Percentiles rank a stretch among this genome's conserved stretches.
These are phyloP conservation scores for Oscheius sp. DNA, from an alignment of 2,888 invertebrate genomes.

Conservation along the genomic window DNA sequence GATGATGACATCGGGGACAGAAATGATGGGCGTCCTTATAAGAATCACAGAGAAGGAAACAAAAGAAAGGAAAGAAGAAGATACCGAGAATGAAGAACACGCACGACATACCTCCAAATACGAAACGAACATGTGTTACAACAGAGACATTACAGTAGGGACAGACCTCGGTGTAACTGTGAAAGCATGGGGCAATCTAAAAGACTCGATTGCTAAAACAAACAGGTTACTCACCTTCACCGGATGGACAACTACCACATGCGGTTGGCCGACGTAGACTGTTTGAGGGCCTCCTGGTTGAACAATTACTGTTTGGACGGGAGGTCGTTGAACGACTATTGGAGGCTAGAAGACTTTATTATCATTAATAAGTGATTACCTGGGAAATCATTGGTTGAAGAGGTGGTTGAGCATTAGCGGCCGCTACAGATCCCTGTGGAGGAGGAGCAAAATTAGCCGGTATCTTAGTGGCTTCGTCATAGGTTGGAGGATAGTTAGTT, in stretches of 20 bases:
- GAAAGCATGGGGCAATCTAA: slow-evolving; percentile 23
- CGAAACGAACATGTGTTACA: slow-evolving; percentile 12
- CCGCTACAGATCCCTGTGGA: neutral
- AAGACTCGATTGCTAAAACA: neutral
- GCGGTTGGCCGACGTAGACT: slow-evolving; percentile 11
- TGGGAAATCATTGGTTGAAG: neutral
- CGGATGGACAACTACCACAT: slow-evolving; percentile 19
- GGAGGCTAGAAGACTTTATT: too few relatives aligned
- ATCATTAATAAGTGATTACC: too few relatives aligned
- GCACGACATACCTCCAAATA: slow-evolving; percentile 23
- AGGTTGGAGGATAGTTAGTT: neutral
- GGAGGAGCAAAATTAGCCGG: neutral
- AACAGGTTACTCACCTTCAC: neutral
- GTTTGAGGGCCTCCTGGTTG: neutral
- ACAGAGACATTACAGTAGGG: slow-evolving; percentile 17
- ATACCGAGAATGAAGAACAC: slow-evolving; percentile 21
- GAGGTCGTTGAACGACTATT: neutral
- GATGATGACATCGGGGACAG: slow-evolving; percentile 15
- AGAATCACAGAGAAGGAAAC: slow-evolving; percentile 11
- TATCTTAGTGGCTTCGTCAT: slow-evolving; percentile 13
- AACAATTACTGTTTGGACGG: neutral
- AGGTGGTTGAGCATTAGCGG: neutral
- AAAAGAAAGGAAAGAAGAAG: slow-evolving; percentile 19
- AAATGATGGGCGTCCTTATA: slow-evolving; percentile 32
- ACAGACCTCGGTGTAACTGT: slow-evolving; percentile 25